Evolutionary conservation across 2,888 invertebrate genomes (phyloP).

Genomic region (Dugesia japonica): DNA sequence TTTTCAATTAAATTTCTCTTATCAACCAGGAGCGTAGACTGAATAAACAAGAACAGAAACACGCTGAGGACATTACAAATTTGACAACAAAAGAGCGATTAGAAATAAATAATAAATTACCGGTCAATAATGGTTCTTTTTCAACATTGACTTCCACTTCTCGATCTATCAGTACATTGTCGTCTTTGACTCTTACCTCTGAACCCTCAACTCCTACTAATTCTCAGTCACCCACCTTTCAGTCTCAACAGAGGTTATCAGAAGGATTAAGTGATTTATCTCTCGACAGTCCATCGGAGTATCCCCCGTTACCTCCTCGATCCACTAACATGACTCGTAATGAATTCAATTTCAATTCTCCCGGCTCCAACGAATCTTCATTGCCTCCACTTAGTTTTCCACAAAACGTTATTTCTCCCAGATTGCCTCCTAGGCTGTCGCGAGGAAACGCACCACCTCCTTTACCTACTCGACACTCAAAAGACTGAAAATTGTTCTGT

Average conservation of each 20-base stretch:
- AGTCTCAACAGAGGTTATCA: background rate
- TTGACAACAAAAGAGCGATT: background rate
- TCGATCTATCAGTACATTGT: background rate
- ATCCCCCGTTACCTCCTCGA: background rate
- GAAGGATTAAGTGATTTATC: background rate
- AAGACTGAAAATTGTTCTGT: background rate
- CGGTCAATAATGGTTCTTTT: background rate
- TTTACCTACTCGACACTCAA: background rate
- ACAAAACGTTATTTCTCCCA: constrained; percentile 1
- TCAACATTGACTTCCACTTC: background rate
- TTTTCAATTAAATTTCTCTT: background rate
- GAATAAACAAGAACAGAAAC: background rate
- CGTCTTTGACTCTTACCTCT: background rate
- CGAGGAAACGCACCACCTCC: background rate
- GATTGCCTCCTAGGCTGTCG: background rate
- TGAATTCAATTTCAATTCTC: background rate
- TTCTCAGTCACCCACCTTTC: background rate
- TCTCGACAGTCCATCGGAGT: background rate
- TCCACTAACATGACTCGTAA: background rate
- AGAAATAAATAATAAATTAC: background rate
- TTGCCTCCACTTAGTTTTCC: no score
- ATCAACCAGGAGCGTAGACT: background rate
- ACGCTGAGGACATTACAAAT: background rate
- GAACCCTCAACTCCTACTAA: background rate
- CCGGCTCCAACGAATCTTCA: background rate